phyloP scores from a whole-genome alignment of 92 coral and sea anemone genomes.

The Montipora capitata region DNA sequence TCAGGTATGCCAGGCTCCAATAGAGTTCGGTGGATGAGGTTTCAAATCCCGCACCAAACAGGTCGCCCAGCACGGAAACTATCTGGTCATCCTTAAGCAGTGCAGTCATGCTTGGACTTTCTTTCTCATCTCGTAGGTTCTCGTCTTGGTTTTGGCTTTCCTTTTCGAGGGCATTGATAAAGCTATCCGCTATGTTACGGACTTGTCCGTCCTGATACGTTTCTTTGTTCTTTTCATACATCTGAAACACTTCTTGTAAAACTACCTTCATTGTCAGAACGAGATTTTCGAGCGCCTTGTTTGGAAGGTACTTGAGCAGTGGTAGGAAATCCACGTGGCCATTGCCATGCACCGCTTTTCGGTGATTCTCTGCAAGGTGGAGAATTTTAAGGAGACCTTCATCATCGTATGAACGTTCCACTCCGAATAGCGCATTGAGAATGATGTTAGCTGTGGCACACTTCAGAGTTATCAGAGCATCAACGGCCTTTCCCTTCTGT shows the following conservation, averaged over 20 bases:
- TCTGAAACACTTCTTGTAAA: constrained; percentile 19
- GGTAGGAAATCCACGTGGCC: constrained; percentile 83
- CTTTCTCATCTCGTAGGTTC: constrained; percentile 1
- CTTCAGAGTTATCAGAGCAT: constrained; percentile 66
- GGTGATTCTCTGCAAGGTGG: constrained; percentile 56
- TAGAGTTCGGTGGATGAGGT: constrained; percentile 64
- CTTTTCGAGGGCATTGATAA: constrained; percentile 52
- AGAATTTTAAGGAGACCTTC: constrained; percentile 61
- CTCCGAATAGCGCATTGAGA: constrained; percentile 76
- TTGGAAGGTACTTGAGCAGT: constrained; percentile 72
- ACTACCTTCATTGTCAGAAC: background rate
- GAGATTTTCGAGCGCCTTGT: constrained; percentile 34
- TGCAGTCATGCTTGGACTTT: constrained; percentile 17
- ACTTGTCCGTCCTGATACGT: constrained; percentile 68
- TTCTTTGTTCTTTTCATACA: constrained; percentile 68
- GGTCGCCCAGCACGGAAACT: constrained; percentile 58
- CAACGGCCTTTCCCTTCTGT: constrained; percentile 64
- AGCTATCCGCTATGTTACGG: constrained; percentile 84
- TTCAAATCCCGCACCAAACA: constrained; percentile 84
- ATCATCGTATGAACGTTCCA: constrained; percentile 53
- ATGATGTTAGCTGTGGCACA: constrained; percentile 79
- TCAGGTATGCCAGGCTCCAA: constrained; percentile 80
- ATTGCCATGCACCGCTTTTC: constrained; percentile 66
- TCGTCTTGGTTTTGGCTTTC: background rate
- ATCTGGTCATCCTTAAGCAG: constrained; percentile 50